These are phyloP conservation scores for Bagarius yarrelli DNA, from an alignment of 2,113 vertebrate genomes.

Conservation along the genomic window DNA sequence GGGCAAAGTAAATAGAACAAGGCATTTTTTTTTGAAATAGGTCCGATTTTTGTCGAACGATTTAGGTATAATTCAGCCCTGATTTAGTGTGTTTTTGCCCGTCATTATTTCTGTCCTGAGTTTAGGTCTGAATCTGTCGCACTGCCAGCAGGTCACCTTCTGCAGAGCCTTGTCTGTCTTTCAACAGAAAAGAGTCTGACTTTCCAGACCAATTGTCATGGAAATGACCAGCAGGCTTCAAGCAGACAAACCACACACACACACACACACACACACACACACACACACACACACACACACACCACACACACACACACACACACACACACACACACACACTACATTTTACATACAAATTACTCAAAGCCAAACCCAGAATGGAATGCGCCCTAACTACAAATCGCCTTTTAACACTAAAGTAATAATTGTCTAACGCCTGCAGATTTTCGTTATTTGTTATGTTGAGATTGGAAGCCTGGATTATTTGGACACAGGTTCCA, in stretches of 20 bases:
- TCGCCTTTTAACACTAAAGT: neutral
- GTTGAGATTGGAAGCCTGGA: neutral
- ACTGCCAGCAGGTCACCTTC: neutral
- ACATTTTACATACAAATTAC: no score
- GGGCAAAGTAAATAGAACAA: no score
- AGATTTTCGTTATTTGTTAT: neutral
- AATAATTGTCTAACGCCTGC: neutral
- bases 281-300: constrained; percentile 5
- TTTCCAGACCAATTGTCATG: constrained; percentile 62
- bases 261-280: no score
- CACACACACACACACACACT: no score
- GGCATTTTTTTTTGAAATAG: no score
- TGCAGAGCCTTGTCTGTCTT: constrained; percentile 30
- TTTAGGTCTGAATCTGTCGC: neutral
- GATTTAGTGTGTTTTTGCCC: neutral
- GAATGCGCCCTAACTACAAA: neutral
- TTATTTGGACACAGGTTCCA: neutral
- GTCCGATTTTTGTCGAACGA: no score
- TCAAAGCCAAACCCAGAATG: neutral
- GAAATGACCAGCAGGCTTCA: constrained; percentile 53
- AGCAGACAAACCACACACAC: constrained; percentile 13
- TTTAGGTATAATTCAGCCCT: no score
- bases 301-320: constrained; percentile 13
- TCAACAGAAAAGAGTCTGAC: constrained; percentile 48
- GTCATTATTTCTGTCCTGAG: neutral